A percentile compares a stretch with the other conserved stretches of the same genome.
Evolutionary conservation across 35 echinoderm and acorn worm species (phyloP).

Genomic region (Eucidaris tribuloides): DNA sequence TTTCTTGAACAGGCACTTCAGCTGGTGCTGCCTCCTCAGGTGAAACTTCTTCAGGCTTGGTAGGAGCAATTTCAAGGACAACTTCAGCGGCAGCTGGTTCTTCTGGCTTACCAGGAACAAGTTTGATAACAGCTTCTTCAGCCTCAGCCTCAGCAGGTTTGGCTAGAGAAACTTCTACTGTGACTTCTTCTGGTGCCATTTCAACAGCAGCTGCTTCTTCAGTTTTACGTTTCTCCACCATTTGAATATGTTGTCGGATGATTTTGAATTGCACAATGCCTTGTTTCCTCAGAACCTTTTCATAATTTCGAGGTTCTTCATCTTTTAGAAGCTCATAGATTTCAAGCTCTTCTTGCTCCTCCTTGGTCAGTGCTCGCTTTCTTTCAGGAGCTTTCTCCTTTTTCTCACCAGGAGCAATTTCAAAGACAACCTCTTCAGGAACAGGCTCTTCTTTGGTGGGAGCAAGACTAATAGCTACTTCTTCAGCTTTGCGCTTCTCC

Average conservation of each 20-base stretch:
- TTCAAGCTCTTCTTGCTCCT: neutral
- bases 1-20: neutral
- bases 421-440: neutral
- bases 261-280: neutral
- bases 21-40: neutral
- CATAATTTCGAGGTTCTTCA: neutral
- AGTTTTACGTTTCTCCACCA: neutral
- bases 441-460: neutral
- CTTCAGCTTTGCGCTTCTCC: conserved; percentile 28
- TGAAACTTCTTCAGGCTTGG: neutral
- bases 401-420: too few relatives aligned
- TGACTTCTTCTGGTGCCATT: neutral
- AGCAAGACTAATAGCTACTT: neutral
- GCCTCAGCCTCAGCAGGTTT: neutral
- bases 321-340: conserved; percentile 28
- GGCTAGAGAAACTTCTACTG: neutral
- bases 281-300: neutral
- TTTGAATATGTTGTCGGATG: neutral
- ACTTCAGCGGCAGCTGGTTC: neutral
- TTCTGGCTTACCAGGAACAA: neutral
- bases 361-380: neutral
- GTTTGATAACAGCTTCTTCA: neutral
- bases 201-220: conserved; percentile 11
- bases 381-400: neutral
- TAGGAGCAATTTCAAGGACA: neutral